Conservation (phyloP, 2,113 vertebrate species). For the Empidonax alnorum region DNA sequence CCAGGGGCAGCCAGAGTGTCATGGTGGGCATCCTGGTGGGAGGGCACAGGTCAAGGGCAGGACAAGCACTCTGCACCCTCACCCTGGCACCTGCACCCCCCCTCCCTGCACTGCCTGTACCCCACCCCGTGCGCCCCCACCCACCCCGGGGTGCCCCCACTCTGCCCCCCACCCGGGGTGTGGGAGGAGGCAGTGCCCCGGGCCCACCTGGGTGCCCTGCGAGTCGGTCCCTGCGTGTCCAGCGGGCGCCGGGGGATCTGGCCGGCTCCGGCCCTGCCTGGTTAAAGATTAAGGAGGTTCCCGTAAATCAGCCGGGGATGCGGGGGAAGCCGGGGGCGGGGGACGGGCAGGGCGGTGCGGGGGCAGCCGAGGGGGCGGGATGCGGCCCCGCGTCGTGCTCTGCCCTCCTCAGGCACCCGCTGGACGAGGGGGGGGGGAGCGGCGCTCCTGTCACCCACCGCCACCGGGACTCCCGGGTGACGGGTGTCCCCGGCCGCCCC, state of each 20-base stretch:
- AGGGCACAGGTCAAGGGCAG: background rate
- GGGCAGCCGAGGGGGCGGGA: background rate
- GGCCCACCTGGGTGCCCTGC: background rate
- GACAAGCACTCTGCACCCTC: too few relatives aligned
- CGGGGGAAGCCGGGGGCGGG: background rate
- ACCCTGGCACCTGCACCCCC: background rate
- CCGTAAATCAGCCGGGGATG: background rate
- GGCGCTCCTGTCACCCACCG: background rate
- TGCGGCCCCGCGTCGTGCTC: background rate
- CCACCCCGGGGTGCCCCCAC: background rate
- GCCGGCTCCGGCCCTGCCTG: background rate
- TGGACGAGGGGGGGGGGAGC: background rate
- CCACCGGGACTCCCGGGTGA: background rate
- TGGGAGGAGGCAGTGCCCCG: background rate
- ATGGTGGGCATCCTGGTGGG: background rate
- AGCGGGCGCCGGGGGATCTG: background rate
- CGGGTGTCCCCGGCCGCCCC: background rate
- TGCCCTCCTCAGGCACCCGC: too few relatives aligned
- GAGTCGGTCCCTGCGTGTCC: background rate
- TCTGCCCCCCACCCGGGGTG: too few relatives aligned
- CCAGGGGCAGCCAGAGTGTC: background rate
- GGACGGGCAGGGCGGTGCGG: background rate
- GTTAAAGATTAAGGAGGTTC: conserved; percentile 52
- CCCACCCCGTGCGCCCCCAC: too few relatives aligned
- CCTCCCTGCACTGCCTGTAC: rapidly evolving